Evolutionary conservation across 2,888 invertebrate species (phyloP).

Genomic region (Cantharis nigra): DNA sequence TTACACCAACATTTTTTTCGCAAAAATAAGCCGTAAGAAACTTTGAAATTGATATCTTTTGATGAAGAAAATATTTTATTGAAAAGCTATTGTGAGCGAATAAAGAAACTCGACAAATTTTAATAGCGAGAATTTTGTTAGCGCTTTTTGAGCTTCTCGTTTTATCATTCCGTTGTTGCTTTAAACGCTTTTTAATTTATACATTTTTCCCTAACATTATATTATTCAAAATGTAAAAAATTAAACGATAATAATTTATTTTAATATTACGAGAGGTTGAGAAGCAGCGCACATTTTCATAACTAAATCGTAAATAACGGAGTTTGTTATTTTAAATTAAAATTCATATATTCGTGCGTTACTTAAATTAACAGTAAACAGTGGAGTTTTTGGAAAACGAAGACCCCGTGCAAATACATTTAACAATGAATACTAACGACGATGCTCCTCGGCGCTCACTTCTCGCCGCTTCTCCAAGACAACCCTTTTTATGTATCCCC

Average conservation of each 20-base stretch:
- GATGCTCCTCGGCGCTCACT: constrained; percentile 30
- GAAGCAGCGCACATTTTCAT: neutral
- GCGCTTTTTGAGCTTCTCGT: neutral
- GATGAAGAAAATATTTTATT: neutral
- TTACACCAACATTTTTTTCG: neutral
- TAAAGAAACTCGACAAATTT: neutral
- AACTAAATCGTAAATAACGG: neutral
- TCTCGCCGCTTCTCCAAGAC: constrained; percentile 38
- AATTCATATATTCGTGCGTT: constrained; percentile 35
- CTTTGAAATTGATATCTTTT: constrained; percentile 4
- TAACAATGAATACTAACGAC: constrained; percentile 51
- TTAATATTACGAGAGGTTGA: neutral
- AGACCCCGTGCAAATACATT: constrained; percentile 47
- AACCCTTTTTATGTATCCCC: constrained; percentile 46
- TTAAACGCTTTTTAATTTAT: neutral
- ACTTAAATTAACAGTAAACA: constrained; percentile 50
- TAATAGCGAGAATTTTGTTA: neutral
- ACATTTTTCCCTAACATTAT: neutral
- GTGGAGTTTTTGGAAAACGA: constrained; percentile 45
- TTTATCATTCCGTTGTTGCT: neutral
- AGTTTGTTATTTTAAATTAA: constrained; percentile 26
- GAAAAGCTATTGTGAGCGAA: neutral
- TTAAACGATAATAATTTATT: neutral
- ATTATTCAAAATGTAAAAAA: neutral
- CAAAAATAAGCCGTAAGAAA: neutral